Conservation (phyloP, 2,888 invertebrate genomes). For the Hypomecis atomaria region DNA sequence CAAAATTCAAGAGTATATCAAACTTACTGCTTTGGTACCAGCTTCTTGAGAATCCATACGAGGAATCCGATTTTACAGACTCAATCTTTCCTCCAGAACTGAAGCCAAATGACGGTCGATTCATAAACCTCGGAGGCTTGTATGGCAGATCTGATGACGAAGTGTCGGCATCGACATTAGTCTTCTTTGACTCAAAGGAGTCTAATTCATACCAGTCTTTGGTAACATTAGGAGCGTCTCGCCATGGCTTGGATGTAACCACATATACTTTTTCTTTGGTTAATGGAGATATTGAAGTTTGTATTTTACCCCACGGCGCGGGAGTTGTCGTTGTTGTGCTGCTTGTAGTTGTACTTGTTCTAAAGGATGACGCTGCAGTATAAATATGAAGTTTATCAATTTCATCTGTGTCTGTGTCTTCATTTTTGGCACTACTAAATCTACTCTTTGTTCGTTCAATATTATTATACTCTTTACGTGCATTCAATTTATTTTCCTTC, state of each 20-base stretch:
- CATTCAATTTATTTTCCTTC: slow-evolving; percentile 53
- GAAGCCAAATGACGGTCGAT: slow-evolving; percentile 84
- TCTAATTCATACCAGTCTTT: slow-evolving; percentile 63
- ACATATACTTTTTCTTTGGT: slow-evolving; percentile 93
- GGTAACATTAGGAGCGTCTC: slow-evolving; percentile 58
- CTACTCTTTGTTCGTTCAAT: slow-evolving; percentile 66
- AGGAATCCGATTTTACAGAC: slow-evolving; percentile 64
- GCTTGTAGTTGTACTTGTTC: slow-evolving; percentile 60
- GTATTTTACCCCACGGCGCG: slow-evolving; percentile 87
- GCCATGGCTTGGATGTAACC: slow-evolving; percentile 90
- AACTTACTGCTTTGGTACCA: slow-evolving; percentile 80
- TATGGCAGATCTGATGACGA: slow-evolving; percentile 65
- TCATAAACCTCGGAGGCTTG: slow-evolving; percentile 82
- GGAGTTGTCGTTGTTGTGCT: slow-evolving; percentile 66
- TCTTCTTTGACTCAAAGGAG: slow-evolving; percentile 69
- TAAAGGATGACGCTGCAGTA: slow-evolving; percentile 73
- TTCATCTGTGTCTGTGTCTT: slow-evolving; percentile 54
- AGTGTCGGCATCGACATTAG: slow-evolving; percentile 53
- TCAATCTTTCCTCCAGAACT: slow-evolving; percentile 65
- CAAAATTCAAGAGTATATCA: not conserved
- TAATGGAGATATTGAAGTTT: slow-evolving; percentile 89
- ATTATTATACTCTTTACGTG: slow-evolving; percentile 66
- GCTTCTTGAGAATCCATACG: slow-evolving; percentile 71
- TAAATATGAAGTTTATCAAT: slow-evolving; percentile 71
- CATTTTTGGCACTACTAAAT: slow-evolving; percentile 58